phyloP scores from a whole-genome alignment of 2,888 invertebrate genomes.

The Agrotis segetum region DNA sequence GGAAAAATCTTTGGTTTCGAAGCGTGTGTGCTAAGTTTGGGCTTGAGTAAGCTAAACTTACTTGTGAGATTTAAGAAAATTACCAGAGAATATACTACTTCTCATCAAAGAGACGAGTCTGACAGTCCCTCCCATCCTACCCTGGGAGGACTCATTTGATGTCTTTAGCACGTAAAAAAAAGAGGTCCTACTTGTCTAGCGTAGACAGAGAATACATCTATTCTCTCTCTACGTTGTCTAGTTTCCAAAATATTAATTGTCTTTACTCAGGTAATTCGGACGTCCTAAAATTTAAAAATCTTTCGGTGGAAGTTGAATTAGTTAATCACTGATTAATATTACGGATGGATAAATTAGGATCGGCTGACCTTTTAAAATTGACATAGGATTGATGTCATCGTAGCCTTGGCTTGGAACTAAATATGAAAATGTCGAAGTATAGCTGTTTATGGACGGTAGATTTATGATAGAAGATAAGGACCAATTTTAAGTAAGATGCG shows the following conservation, averaged over 20 bases:
- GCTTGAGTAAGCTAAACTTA: background rate
- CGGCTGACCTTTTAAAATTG: slow-evolving; percentile 18
- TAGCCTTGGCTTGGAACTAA: slow-evolving; percentile 6
- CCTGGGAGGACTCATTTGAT: too few relatives aligned
- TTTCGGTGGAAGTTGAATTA: too few relatives aligned
- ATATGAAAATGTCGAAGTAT: slow-evolving; percentile 33
- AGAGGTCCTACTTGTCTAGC: too few relatives aligned
- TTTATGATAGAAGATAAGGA: background rate
- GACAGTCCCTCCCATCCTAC: too few relatives aligned
- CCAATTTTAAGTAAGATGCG: slow-evolving; percentile 14
- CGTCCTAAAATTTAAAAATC: background rate
- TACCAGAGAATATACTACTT: background rate
- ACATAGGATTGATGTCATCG: slow-evolving; percentile 42
- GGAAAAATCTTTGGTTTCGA: background rate
- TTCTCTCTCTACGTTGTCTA: too few relatives aligned
- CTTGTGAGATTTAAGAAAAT: background rate
- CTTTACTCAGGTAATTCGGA: background rate
- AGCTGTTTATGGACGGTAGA: background rate
- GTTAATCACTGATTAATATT: background rate
- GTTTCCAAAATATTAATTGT: background rate
- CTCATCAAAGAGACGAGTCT: too few relatives aligned
- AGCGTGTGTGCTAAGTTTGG: background rate
- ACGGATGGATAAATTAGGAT: background rate
- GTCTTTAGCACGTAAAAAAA: too few relatives aligned
- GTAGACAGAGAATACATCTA: too few relatives aligned